These are phyloP conservation scores for Bimastos eiseni DNA, from an alignment of 2,888 invertebrate genomes.

Conservation along the genomic window DNA sequence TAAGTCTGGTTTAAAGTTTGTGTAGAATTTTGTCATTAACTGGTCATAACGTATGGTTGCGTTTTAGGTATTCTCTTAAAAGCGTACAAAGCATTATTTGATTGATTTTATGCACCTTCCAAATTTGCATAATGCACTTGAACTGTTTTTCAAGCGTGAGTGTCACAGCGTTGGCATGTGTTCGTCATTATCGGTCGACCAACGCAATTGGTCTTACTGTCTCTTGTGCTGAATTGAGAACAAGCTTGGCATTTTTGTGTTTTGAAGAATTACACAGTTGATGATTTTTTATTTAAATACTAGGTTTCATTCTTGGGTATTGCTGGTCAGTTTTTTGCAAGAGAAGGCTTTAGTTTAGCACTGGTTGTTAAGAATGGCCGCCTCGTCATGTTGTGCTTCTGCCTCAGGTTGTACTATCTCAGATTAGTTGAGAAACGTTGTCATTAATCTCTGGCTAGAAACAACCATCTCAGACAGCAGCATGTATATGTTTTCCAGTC, in stretches of 20 bases:
- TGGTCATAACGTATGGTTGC: neutral
- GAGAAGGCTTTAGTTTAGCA: neutral
- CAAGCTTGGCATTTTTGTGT: neutral
- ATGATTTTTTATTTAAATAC: neutral
- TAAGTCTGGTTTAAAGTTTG: neutral
- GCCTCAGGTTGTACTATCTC: neutral
- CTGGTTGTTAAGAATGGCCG: neutral
- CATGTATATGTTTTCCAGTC: neutral
- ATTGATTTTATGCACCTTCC: neutral
- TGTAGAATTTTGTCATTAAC: neutral
- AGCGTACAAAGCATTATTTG: neutral
- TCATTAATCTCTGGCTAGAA: neutral
- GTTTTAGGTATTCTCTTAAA: neutral
- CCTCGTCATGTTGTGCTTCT: neutral
- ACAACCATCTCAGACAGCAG: neutral
- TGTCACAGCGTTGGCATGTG: neutral
- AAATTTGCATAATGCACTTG: neutral
- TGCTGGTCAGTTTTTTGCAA: neutral
- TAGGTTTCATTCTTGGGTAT: neutral
- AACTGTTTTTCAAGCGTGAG: neutral
- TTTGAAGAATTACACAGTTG: no score
- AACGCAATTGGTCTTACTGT: neutral
- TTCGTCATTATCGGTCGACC: neutral
- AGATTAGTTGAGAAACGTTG: neutral
- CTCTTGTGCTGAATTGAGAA: neutral